These are phyloP conservation scores for Hydrozoanthus gracilis DNA, from an alignment of 92 coral and sea anemone genomes.

Conservation along the genomic window DNA sequence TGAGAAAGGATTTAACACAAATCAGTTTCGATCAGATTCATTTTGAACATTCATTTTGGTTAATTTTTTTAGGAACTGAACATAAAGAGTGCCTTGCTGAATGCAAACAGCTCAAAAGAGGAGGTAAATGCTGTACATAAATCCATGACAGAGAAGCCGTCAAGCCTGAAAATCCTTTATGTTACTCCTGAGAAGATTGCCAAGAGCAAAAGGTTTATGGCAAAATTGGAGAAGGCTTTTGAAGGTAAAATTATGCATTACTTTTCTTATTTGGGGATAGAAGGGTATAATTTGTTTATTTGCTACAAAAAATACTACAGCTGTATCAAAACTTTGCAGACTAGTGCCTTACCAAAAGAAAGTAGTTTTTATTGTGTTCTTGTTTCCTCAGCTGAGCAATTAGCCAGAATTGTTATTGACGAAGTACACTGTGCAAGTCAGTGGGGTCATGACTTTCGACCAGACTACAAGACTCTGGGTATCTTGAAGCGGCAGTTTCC, in stretches of 20 bases:
- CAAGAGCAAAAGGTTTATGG: slow-evolving; percentile 95
- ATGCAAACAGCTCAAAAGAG: slow-evolving; percentile 86
- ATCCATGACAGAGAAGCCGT: slow-evolving; percentile 80
- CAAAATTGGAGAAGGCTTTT: slow-evolving; percentile 89
- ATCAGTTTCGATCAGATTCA: no score
- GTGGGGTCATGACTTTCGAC: slow-evolving; percentile 99
- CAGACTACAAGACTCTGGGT: slow-evolving; percentile 97
- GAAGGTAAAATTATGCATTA: slow-evolving; percentile 60
- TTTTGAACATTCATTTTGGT: no score
- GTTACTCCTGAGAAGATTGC: slow-evolving; percentile 99
- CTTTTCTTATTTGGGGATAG: not conserved
- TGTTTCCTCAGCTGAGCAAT: slow-evolving; percentile 67
- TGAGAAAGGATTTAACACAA: no score
- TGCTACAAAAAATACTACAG: not conserved
- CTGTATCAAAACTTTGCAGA: no score
- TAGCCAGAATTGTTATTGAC: slow-evolving; percentile 91
- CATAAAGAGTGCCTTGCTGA: slow-evolving; percentile 72
- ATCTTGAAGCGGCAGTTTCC: slow-evolving; percentile 97
- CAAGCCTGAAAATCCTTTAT: slow-evolving; percentile 84
- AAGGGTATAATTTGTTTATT: not conserved
- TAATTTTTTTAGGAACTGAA: slow-evolving; percentile 47
- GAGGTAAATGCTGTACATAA: slow-evolving; percentile 84
- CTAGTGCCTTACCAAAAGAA: not conserved
- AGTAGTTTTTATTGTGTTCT: not conserved
- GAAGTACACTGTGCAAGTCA: slow-evolving; percentile 98